Evolutionary conservation across 2,797 vertebrate genomes (phyloP).

Genomic region (Gymnodraco acuticeps): DNA sequence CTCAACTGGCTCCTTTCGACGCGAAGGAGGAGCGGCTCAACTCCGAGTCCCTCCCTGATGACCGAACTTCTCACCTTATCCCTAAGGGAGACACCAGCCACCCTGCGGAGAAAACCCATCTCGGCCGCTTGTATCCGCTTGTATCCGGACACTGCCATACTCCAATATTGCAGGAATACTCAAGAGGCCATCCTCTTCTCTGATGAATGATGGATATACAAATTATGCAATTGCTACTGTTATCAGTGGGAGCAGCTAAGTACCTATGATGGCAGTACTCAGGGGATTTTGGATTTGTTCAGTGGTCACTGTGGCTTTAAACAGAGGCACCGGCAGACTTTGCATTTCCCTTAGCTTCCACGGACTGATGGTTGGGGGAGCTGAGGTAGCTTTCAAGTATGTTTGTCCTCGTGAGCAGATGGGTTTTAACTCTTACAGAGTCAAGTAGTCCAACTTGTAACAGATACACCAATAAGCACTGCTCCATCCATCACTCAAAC

Average conservation of each 20-base stretch:
- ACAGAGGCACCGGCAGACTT: constrained; percentile 17
- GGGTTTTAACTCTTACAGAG: constrained; percentile 8
- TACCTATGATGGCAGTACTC: constrained; percentile 3
- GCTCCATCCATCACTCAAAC: constrained; percentile 1
- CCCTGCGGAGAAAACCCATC: no score
- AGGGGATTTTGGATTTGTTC: constrained; percentile 12
- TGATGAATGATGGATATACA: constrained; percentile 28
- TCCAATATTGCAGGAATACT: constrained; percentile 17
- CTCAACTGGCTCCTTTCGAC: no score
- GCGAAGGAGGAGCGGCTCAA: no score
- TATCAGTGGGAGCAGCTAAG: constrained; percentile 7
- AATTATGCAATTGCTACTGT: constrained; percentile 9
- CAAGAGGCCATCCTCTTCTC: constrained; percentile 4
- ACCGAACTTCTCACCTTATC: no score
- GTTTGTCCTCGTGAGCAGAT: constrained; percentile 19
- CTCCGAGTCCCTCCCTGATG: no score
- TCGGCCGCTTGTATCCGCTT: no score
- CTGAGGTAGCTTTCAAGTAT: neutral
- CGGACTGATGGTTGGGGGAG: constrained; percentile 8
- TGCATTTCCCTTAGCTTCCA: constrained; percentile 1
- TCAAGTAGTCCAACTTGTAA: neutral
- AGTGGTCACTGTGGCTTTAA: constrained; percentile 33
- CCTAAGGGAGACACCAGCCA: no score
- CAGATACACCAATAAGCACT: constrained; percentile 16
- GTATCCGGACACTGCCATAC: no score